Conservation (phyloP, 2,113 vertebrate species). For the Dicrurus megarhynchus region DNA sequence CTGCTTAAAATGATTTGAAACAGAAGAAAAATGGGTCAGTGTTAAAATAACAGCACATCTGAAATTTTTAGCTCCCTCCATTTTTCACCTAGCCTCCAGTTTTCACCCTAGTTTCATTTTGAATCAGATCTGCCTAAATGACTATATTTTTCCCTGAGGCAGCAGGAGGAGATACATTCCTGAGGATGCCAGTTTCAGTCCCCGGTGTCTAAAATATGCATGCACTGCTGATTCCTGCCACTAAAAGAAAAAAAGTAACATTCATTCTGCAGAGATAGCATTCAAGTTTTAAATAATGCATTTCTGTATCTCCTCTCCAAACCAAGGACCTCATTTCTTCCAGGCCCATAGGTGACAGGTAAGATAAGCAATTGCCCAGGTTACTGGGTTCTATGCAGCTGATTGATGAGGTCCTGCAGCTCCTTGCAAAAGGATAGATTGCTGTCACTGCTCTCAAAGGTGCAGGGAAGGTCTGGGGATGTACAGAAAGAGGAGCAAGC, state of each 20-base stretch:
- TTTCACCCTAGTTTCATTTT: constrained; percentile 21
- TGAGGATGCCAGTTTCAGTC: not conserved
- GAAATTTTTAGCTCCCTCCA: not conserved
- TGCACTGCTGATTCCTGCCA: not conserved
- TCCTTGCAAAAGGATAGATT: not conserved
- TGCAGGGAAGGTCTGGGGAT: not conserved
- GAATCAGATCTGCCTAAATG: not conserved
- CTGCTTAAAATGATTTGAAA: not conserved
- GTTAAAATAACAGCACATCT: not conserved
- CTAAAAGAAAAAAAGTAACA: not conserved
- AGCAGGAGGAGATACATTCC: not conserved
- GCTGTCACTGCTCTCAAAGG: not conserved
- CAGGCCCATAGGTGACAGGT: not conserved
- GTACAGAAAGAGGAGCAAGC: not conserved
- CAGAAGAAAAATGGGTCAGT: not conserved
- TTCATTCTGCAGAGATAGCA: not conserved
- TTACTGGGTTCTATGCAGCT: not conserved
- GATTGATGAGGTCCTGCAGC: not conserved
- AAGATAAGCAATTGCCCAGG: not conserved
- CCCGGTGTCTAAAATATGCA: not conserved
- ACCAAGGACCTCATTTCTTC: not conserved
- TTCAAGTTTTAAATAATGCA: constrained; percentile 32
- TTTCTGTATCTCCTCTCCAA: not conserved
- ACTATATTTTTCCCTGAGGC: not conserved
- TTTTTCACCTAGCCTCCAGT: constrained; percentile 29